Conservation (phyloP, 2,888 invertebrate genomes). For the Polyommatus iphigenia region DNA sequence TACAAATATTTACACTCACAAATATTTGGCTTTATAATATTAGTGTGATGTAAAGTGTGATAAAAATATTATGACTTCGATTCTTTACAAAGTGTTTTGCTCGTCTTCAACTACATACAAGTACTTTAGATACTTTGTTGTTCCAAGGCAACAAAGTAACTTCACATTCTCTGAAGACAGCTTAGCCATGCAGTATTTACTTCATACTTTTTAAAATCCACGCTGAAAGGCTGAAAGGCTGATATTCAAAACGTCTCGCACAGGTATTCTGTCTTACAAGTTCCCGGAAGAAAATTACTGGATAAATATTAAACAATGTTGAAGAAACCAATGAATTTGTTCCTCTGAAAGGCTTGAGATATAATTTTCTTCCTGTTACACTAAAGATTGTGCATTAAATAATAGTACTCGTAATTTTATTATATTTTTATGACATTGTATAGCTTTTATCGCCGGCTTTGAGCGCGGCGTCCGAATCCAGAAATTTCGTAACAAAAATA, state of each 20-base stretch:
- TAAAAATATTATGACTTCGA: neutral
- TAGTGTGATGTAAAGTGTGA: neutral
- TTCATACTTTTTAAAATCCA: neutral
- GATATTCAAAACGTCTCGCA: constrained; percentile 9
- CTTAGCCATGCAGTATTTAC: neutral
- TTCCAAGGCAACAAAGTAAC: neutral
- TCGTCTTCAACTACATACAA: neutral
- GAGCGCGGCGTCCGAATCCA: too few relatives aligned
- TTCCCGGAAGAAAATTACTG: constrained; percentile 32
- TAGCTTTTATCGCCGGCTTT: too few relatives aligned
- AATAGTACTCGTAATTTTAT: too few relatives aligned
- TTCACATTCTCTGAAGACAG: neutral
- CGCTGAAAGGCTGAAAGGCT: constrained; percentile 22
- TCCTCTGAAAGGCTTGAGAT: neutral
- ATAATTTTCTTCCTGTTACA: neutral
- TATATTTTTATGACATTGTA: too few relatives aligned
- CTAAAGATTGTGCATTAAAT: neutral
- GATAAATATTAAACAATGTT: constrained; percentile 25
- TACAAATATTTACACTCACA: neutral
- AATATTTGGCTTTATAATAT: neutral
- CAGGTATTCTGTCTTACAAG: constrained; percentile 27
- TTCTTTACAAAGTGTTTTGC: neutral
- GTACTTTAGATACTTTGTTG: neutral
- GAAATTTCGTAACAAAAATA: too few relatives aligned
- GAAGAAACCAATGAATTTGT: constrained; percentile 1